Evolutionary conservation across 2,113 vertebrate species (phyloP).

Genomic region (Eleginops maclovinus): DNA sequence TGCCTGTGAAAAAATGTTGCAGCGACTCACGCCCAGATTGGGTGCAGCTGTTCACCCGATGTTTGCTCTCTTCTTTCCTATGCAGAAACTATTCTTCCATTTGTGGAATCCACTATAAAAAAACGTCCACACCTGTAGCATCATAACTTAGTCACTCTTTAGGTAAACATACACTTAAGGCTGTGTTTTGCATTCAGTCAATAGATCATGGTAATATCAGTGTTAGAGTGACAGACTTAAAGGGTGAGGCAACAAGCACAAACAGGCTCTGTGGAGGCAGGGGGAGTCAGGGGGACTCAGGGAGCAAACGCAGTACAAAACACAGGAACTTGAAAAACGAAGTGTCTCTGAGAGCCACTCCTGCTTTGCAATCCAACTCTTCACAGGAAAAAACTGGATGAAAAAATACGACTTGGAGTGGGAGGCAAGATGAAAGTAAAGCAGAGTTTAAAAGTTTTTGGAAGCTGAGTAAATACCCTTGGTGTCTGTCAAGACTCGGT

Average conservation of each 20-base stretch:
- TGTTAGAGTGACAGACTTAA: slow-evolving; percentile 4
- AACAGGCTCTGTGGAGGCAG: slow-evolving; percentile 34
- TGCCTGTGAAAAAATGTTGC: slow-evolving; percentile 4
- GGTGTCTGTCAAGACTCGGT: slow-evolving; percentile 60
- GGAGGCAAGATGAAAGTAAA: slow-evolving; percentile 70
- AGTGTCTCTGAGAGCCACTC: slow-evolving; percentile 49
- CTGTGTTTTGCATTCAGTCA: not conserved
- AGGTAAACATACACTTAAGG: slow-evolving; percentile 8
- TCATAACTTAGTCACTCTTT: not conserved
- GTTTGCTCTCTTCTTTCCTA: slow-evolving; percentile 19
- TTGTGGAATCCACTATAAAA: not conserved
- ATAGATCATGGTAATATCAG: slow-evolving; percentile 17
- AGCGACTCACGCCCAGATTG: slow-evolving; percentile 5
- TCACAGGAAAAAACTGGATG: slow-evolving; percentile 43
- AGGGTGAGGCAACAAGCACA: slow-evolving; percentile 39
- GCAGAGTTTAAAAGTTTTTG: slow-evolving; percentile 62
- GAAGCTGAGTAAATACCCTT: slow-evolving; percentile 67
- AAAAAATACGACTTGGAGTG: slow-evolving; percentile 57
- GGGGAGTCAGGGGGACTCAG: slow-evolving; percentile 12
- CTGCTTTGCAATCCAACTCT: slow-evolving; percentile 39
- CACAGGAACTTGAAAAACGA: slow-evolving; percentile 40
- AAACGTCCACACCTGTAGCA: not conserved
- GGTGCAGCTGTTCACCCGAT: slow-evolving; percentile 37
- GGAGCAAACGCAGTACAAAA: slow-evolving; percentile 19
- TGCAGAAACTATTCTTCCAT: not conserved